phyloP scores from a whole-genome alignment of 2,113 vertebrate species.

The Podocnemis expansa region DNA sequence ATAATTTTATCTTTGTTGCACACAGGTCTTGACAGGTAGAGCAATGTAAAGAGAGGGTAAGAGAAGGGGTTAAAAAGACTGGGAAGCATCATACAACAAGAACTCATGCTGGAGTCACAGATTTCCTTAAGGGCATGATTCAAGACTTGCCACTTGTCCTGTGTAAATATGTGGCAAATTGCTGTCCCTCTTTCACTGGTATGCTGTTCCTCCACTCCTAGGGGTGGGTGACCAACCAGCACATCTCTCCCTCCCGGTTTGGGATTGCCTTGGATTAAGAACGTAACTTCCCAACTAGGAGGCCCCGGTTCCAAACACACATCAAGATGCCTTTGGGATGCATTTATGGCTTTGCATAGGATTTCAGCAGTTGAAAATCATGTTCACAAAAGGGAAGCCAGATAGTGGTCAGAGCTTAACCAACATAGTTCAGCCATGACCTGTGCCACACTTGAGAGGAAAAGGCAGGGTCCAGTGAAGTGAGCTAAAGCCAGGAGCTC shows the following conservation, averaged over 20 bases:
- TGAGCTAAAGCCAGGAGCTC: rapidly evolving
- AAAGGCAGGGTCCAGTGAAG: not conserved
- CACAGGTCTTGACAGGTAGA: not conserved
- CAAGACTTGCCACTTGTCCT: conserved; percentile 12
- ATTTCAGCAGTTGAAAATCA: not conserved
- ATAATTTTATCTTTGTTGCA: not conserved
- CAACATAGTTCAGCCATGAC: not conserved
- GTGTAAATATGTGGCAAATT: not conserved
- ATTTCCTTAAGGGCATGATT: not conserved
- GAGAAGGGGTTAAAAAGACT: not conserved
- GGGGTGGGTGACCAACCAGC: not conserved
- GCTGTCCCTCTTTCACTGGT: not conserved
- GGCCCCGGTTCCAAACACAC: not conserved
- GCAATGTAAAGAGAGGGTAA: conserved; percentile 19
- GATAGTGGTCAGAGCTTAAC: too few species aligned
- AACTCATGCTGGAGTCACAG: not conserved
- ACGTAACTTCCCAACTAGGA: not conserved
- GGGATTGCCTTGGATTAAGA: not conserved
- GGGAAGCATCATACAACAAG: not conserved
- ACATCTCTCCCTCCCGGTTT: not conserved
- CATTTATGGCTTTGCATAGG: not conserved
- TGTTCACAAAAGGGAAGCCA: not conserved
- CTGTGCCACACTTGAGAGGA: not conserved
- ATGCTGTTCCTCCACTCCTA: not conserved
- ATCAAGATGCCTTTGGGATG: not conserved